Evolutionary conservation across 2,888 invertebrate genomes (phyloP), one percentile per base, ranked within the genome.

Genomic region (Sesia bembeciformis): DNA sequence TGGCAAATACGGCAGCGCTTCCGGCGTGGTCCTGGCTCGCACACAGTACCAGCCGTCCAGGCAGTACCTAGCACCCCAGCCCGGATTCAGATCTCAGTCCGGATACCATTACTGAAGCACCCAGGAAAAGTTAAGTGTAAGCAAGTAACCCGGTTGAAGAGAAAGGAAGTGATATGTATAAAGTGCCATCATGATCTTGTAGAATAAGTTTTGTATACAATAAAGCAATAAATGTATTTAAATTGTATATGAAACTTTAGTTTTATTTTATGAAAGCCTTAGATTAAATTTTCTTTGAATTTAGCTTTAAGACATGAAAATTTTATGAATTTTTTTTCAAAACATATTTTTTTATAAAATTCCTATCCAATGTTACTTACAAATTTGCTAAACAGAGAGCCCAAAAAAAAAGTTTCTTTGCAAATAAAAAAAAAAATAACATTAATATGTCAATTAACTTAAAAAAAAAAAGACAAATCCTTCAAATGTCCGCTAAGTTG

Each of bases 11-110:
- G 54, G 51, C 6, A 39, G 40, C 40, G 57, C 63, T 3, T 70
- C 79, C 0, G 63, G 67, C 0, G 82, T 79, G 4, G 68, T 76
- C 49, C 67, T 76, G 4, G 81, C 81, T 4, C 76, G 80, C 40
- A 64, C 65, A 54, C 62, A 23, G 64, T 61, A 63, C 40, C 64
- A 79, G 61, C 64, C 72, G 3, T 58, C 65, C 53, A 70, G 70
- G 39, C 66, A 66, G 39, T 80, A 66, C 65, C 60, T 68, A 5
- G 58, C 68, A 43, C 76, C 79, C 0, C 52, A 40, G 40, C 4
- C 52, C 39, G 67, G 63, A 3, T 78, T 66, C 76, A 63, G 66
- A 58, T 39, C 62, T 58, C 60, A 61, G 8, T 63, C 66, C 49
- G 70, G 72, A 49, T 76, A 73, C 60, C 72, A 66, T 61, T 81